Evolutionary conservation across 2,797 vertebrate genomes (phyloP), one percentile per base, ranked within the genome.

Genomic region (Brachyalestes nurse): DNA sequence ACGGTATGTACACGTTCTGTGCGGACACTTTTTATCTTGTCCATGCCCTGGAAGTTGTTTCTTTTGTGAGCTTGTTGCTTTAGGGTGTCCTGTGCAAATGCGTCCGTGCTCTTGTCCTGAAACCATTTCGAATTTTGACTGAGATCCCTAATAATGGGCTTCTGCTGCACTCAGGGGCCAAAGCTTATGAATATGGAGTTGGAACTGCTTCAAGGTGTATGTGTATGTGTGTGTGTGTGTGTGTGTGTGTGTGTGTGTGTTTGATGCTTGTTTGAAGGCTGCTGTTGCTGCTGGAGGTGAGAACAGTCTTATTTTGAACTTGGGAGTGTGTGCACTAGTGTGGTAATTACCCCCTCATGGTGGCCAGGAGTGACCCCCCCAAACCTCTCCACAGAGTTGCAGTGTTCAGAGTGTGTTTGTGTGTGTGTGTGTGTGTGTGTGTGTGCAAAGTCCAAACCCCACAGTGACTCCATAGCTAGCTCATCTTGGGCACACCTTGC

Each of bases 161-260:
- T 88, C 84, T 86, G 86, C 55, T 86, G 70, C 87, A 89, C 89
- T 87, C 81, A 80, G 89, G 90, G 89, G 90, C 86, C 82, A 81
- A 85, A 79, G 73, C 85, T 92, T 89, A 93, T 94, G 91, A 92
- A 93, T 93, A 93, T 93, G 90, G 89, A 93, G 86, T 86, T 81
- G 88, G 85, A 87, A 92, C 81, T 69, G 91, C 92, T 94, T 90
- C 88, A 89, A 93, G 90, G 91, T 91, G 89, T 83, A 73, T 83
- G 80, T 84, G 62, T 78, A 79, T 80, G 21, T 74, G 19, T 84
- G 42, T 86, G 49, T 74, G 81, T 51, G 23, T 34, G 14, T 77
- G 67, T 72, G 69, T 74, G 53, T 79, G 67, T 78, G 71, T 70
- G 60, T 47, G 75, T 70, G 75, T 79, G 60, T 83, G 47, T 79